Base-by-base conservation (phyloP, 1,140 invertebrate genomes). In the Brachystomella parvula region DNA sequence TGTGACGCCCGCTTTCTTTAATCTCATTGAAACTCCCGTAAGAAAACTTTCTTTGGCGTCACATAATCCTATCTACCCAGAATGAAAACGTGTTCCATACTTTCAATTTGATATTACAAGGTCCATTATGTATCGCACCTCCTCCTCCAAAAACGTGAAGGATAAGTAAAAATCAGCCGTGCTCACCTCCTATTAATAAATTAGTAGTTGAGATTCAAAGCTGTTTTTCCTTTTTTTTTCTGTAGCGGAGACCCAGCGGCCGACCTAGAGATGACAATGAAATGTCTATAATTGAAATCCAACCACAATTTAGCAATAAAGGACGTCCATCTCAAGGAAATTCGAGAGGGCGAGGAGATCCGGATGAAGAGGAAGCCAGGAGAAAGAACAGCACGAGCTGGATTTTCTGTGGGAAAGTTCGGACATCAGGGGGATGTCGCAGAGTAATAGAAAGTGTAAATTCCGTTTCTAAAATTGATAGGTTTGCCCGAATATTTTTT, bases 391-490 rank as follows among this genome's bases (percentile, higher is more conserved):
- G 62, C 19, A 56, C 66, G 9, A 67, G 64, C 49, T 69, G 65
- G 66, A 47, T 30, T 1, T 68, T 67, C 32, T 69, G 64, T 66
- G 61, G 65, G 12, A 63, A 60, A 32, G 21, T 12, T 60, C 57
- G 15, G n/a, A 26, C 26, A 33, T 28, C 30, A 60, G 44, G 60
- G 31, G 49, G 49, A 15, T 12, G 49, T 15, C 49, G 49, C 9
- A 53, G 47, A 31, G 71, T 75, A 44, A 29, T 69, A 35, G 67
- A 76, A 53, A 66, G 77, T 49, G 67, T 71, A 73, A 90, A 90
- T 76, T 89, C 87, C 3, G 88, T 90, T 1, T 89, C 87, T 26
- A 87, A 89, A 77, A 88, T 90, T 53, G 88, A 90, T 77, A 80
- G 85, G 12, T 83, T 84, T 15, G 89, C 87, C 24, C 77, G 89